These are phyloP conservation scores for Standfussiana lucernea DNA, from an alignment of 2,888 invertebrate species.

Conservation along the genomic window DNA sequence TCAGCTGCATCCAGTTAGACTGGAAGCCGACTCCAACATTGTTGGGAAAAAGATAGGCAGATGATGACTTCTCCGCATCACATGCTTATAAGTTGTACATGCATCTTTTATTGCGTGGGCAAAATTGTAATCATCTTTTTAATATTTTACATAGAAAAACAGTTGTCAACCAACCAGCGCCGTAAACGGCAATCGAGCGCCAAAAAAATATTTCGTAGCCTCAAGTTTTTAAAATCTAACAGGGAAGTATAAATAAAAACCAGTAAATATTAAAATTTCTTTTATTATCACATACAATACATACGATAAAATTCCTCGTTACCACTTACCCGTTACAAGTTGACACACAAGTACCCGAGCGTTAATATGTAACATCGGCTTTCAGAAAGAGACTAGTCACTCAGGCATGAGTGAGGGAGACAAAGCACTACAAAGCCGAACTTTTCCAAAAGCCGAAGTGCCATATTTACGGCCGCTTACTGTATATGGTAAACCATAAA, in stretches of 20 bases:
- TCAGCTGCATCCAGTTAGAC: no score
- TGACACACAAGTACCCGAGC: slow-evolving; percentile 15
- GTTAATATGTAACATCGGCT: neutral
- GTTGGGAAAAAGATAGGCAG: no score
- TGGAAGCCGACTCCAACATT: no score
- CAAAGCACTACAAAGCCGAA: neutral
- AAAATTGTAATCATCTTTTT: no score
- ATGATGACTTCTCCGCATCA: no score
- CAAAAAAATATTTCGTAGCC: no score
- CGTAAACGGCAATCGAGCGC: no score
- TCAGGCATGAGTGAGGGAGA: neutral
- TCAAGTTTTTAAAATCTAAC: neutral
- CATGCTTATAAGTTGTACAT: no score
- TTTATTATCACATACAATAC: slow-evolving; percentile 79
- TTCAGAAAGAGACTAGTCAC: slow-evolving; percentile 8
- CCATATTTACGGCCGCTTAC: neutral
- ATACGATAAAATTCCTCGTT: slow-evolving; percentile 69
- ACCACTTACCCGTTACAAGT: slow-evolving; percentile 59
- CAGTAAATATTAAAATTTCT: slow-evolving; percentile 67
- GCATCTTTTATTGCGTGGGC: no score
- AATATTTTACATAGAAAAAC: no score
- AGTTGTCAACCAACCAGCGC: no score
- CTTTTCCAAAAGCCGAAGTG: neutral
- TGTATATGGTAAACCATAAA: slow-evolving; percentile 27
- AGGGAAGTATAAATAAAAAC: slow-evolving; percentile 62